phyloP scores from a whole-genome alignment of 1,140 invertebrate species.

The Drosophila pseudoananassae region DNA sequence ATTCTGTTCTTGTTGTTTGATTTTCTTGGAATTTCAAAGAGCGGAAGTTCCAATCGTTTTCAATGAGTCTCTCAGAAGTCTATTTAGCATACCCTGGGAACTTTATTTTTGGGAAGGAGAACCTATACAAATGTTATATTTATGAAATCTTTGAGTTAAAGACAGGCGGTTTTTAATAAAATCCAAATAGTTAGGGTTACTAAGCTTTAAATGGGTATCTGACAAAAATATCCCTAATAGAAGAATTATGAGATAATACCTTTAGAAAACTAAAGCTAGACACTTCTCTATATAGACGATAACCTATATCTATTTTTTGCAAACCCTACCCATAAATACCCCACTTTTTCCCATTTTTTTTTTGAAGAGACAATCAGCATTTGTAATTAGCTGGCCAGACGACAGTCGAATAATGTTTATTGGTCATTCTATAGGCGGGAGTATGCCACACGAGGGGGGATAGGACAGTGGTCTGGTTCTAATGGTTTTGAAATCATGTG shows the following conservation, averaged over 20 bases:
- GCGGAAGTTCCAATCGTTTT: slow-evolving; percentile 77
- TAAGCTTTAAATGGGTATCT: too few species aligned
- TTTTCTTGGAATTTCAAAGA: slow-evolving; percentile 2
- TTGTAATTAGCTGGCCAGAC: slow-evolving; percentile 75
- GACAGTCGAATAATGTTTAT: slow-evolving; percentile 15
- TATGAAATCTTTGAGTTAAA: too few species aligned
- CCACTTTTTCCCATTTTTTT: not conserved
- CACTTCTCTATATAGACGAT: not conserved
- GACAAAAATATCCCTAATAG: too few species aligned
- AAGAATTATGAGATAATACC: too few species aligned
- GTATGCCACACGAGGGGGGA: too few species aligned
- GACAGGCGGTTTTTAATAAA: too few species aligned
- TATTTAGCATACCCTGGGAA: slow-evolving; percentile 6
- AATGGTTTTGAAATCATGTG: slow-evolving; percentile 49
- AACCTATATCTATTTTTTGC: not conserved
- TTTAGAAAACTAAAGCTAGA: not conserved
- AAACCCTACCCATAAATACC: not conserved
- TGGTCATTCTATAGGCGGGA: slow-evolving; percentile 42
- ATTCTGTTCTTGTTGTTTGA: not conserved
- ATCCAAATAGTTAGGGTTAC: too few species aligned
- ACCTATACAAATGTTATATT: too few species aligned
- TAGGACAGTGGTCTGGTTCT: slow-evolving; percentile 35
- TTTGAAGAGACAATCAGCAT: slow-evolving; percentile 47
- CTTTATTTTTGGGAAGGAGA: too few species aligned
- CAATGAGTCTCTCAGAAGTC: slow-evolving; percentile 49